phyloP scores from a whole-genome alignment of 2,113 vertebrate species.

The Cebus imitator region DNA sequence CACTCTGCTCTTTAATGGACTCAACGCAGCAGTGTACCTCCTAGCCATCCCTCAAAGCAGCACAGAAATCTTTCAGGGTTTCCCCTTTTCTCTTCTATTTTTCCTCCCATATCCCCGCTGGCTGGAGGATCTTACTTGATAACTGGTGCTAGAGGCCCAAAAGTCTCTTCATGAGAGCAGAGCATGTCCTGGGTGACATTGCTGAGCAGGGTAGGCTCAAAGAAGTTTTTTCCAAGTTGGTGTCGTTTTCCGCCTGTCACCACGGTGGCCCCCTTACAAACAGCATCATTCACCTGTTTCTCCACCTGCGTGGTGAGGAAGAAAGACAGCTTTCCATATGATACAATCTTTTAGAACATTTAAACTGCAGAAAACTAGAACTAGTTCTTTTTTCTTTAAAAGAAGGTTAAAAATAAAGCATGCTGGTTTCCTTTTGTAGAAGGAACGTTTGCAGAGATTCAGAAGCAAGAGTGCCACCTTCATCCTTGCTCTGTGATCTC shows the following conservation, averaged over 20 bases:
- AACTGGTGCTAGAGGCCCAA: constrained; percentile 95
- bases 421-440: neutral
- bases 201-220: constrained; percentile 94
- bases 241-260: constrained; percentile 92
- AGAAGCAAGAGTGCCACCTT: neutral
- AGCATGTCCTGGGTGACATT: constrained; percentile 92
- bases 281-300: constrained; percentile 90
- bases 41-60: rapidly evolving
- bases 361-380: neutral
- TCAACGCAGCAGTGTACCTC: neutral
- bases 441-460: neutral
- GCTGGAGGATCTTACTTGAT: constrained; percentile 87
- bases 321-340: neutral
- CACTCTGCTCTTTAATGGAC: neutral
- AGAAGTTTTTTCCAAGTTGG: constrained; percentile 89
- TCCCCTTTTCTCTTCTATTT: no score
- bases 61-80: rapidly evolving
- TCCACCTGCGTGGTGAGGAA: constrained; percentile 86
- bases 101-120: neutral
- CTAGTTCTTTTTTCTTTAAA: neutral
- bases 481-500: no score
- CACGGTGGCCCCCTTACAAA: constrained; percentile 90
- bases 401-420: neutral
- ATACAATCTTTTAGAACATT: neutral
- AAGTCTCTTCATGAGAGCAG: constrained; percentile 93